phyloP scores from a whole-genome alignment of 2,888 invertebrate species.

The Dryocosmus kuriphilus region DNA sequence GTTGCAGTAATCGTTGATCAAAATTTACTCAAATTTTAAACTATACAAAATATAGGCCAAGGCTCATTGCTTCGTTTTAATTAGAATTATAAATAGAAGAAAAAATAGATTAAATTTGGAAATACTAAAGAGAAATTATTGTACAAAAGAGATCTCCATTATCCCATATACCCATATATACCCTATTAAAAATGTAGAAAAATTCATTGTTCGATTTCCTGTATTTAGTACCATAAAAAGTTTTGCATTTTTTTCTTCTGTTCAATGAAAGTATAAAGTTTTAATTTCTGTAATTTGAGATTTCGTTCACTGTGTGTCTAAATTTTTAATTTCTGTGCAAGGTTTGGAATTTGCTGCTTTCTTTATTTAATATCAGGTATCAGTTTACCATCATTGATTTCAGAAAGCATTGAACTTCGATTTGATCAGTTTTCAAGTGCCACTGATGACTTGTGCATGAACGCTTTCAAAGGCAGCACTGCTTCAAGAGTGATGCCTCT shows the following conservation, averaged over 20 bases:
- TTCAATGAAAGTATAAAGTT: not conserved
- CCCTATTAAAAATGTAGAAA: no score
- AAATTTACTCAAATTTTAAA: not conserved
- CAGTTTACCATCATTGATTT: not conserved
- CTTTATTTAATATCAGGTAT: not conserved
- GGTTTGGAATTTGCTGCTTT: not conserved
- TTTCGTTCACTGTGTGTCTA: not conserved
- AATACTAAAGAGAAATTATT: not conserved
- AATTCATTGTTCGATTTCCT: not conserved
- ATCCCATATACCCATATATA: not conserved
- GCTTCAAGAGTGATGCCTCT: constrained; percentile 7
- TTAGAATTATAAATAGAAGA: not conserved
- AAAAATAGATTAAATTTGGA: not conserved
- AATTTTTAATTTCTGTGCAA: not conserved
- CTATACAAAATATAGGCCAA: not conserved
- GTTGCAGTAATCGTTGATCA: not conserved
- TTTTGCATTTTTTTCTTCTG: not conserved
- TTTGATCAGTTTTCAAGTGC: not conserved
- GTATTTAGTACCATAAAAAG: not conserved
- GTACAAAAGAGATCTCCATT: not conserved
- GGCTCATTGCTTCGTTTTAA: not conserved
- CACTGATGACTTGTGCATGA: constrained; percentile 7
- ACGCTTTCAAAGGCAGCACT: not conserved
- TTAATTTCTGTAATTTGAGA: not conserved
- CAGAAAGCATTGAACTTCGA: constrained; percentile 1